Evolutionary conservation across 2,113 vertebrate genomes (phyloP).

Genomic region (Hepsetus odoe): DNA sequence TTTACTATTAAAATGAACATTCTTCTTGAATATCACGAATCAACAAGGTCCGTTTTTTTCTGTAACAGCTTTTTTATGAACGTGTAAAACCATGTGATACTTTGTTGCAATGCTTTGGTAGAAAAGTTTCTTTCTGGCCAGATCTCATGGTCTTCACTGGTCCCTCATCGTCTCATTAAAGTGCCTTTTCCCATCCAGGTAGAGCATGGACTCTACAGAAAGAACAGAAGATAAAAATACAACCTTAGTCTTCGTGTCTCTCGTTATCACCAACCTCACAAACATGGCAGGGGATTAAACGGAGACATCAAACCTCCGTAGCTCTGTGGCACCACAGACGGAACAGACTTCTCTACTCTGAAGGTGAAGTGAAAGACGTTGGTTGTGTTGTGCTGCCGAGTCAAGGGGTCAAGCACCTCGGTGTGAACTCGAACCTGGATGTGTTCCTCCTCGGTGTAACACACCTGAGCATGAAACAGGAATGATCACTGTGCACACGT

Average conservation of each 20-base stretch:
- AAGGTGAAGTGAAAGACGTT: conserved; percentile 97
- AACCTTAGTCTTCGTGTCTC: not conserved
- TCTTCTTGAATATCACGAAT: no score
- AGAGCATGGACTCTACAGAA: conserved; percentile 93
- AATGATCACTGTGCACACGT: no score
- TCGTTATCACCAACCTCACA: not conserved
- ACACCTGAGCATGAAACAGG: conserved; percentile 77
- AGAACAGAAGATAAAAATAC: conserved; percentile 30
- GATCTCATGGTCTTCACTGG: conserved; percentile 45
- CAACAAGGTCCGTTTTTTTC: no score
- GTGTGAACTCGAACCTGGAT: conserved; percentile 96
- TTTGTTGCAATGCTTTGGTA: conserved; percentile 24
- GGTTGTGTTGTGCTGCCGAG: conserved; percentile 88
- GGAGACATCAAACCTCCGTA: conserved; percentile 83
- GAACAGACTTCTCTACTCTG: conserved; percentile 83
- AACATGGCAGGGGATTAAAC: not conserved
- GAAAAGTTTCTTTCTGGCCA: not conserved
- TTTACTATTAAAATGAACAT: no score
- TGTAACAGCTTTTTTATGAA: not conserved
- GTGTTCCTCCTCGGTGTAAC: conserved; percentile 86
- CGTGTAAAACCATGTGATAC: not conserved
- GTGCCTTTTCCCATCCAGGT: conserved; percentile 94
- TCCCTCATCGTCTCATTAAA: conserved; percentile 78
- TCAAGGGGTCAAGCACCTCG: conserved; percentile 87
- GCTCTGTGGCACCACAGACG: conserved; percentile 84